Base-by-base conservation (phyloP, 2,888 invertebrate species). In the Tetragonula carbonaria region DNA sequence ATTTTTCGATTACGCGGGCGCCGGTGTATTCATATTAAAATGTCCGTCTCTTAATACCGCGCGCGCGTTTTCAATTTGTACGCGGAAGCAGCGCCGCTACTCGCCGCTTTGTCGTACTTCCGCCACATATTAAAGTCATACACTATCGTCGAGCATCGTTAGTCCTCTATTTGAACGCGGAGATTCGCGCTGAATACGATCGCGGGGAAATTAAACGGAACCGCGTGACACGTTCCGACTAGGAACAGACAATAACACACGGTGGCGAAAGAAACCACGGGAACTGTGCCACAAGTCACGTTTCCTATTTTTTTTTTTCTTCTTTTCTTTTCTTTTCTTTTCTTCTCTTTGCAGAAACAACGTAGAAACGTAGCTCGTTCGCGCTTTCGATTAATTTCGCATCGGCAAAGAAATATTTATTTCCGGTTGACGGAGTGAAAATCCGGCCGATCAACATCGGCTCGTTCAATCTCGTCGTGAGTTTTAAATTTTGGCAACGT, bases 1-100 rank as follows among this genome's bases (percentile, higher is more conserved):
- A 84, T 82, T 77, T 84, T 84, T 84, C 74, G 82, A 82, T 82
- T 77, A 73, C 65, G 73, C 73, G 8, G 45, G 33, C 33, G 16
- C 50, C 14, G 5, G n/a, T 67, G 63, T 66, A 70, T 80, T 82
- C 80, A 74, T 74, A 74, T 80, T 70, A 70, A 74, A 80, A 80
- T 51, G 63, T 33, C 45, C 74, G 68, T 55, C 74, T 57, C 55
- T 75, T 70, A 80, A 71, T 65, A 71, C 66, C 53, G 23, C 45
- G 33, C 45, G 33, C 33, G 55, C 53, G 75, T 62, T 80, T 74
- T 66, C 81, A 66, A 77, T 77, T 68, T 72, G 51, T 59, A 50
- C 71, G 63, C 51, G 14, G 45, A 21, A 18, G 21, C 23, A 18
- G 21, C 18, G 11, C 28, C 23, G n/a, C 23, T 28, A 8, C 21